phyloP scores from a whole-genome alignment of 1,140 invertebrate species.

The Ceratina australensis region DNA sequence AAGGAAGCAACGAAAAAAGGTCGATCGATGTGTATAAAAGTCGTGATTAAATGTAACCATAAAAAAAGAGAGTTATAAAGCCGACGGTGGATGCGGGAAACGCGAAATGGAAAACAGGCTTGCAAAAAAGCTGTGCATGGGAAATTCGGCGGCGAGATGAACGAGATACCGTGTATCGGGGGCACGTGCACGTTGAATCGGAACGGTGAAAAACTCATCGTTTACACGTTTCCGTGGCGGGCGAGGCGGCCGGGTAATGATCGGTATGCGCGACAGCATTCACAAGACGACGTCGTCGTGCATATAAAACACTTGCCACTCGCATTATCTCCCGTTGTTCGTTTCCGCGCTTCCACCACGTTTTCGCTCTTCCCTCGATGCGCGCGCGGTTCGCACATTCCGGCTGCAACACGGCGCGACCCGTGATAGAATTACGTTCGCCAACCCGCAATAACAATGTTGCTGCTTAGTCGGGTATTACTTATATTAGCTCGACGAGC shows the following conservation, averaged over 20 bases:
- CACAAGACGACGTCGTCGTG: conserved; percentile 16
- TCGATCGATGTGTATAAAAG: neutral
- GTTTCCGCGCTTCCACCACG: conserved; percentile 7
- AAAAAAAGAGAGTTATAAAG: neutral
- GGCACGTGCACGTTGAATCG: neutral
- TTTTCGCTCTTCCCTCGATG: neutral
- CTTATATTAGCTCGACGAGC: conserved; percentile 16
- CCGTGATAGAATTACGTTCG: conserved; percentile 43
- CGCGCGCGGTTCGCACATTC: conserved; percentile 20
- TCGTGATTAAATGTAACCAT: neutral
- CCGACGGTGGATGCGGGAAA: neutral
- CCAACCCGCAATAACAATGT: conserved; percentile 43
- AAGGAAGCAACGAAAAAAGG: neutral
- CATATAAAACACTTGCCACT: conserved; percentile 45
- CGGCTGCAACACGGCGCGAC: neutral
- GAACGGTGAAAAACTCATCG: conserved; percentile 33
- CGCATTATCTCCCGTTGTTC: conserved; percentile 36
- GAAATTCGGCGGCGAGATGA: conserved; percentile 1
- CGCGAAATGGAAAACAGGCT: neutral
- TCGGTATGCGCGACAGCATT: conserved; percentile 47
- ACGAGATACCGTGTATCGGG: neutral
- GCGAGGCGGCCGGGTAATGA: neutral
- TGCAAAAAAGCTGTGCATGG: too few species aligned
- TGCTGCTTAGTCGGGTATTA: conserved; percentile 32
- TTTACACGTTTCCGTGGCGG: conserved; percentile 35